These are phyloP conservation scores for Lycia hirtaria DNA, from an alignment of 2,888 invertebrate genomes.

Conservation along the genomic window DNA sequence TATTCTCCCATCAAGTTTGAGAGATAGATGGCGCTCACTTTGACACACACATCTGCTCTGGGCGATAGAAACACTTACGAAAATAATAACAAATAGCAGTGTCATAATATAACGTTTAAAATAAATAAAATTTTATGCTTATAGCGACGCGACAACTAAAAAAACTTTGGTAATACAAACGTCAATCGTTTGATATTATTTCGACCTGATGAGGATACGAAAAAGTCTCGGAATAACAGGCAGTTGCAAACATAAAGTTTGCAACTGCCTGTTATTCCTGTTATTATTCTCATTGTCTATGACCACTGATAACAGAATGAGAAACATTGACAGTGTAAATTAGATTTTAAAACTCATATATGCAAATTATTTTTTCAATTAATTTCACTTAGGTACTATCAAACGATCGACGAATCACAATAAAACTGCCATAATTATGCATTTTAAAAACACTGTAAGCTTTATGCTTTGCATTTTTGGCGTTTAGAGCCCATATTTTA, in stretches of 20 bases:
- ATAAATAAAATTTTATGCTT: conserved; percentile 52
- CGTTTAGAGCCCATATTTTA: conserved; percentile 16
- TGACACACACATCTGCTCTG: background rate
- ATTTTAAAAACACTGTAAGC: conserved; percentile 9
- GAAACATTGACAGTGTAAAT: too few relatives aligned
- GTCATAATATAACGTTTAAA: conserved; percentile 1
- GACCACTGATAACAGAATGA: too few relatives aligned
- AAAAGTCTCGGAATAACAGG: too few relatives aligned
- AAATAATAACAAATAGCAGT: background rate
- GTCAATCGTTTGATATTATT: conserved; percentile 40
- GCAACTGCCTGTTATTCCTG: too few relatives aligned
- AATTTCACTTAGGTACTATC: background rate
- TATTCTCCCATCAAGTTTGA: background rate
- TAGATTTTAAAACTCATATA: background rate
- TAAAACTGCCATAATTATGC: background rate
- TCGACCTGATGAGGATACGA: too few relatives aligned
- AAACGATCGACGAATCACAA: conserved; percentile 18
- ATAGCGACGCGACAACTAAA: conserved; percentile 61
- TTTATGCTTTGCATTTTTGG: conserved; percentile 49
- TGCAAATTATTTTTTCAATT: too few relatives aligned
- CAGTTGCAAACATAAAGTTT: too few relatives aligned
- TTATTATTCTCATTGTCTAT: too few relatives aligned
- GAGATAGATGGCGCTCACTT: background rate
- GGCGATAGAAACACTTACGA: background rate
- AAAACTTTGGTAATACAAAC: conserved; percentile 73